These are phyloP conservation scores for Sclerurus mexicanus DNA, from an alignment of 2,113 vertebrate species.

Conservation along the genomic window DNA sequence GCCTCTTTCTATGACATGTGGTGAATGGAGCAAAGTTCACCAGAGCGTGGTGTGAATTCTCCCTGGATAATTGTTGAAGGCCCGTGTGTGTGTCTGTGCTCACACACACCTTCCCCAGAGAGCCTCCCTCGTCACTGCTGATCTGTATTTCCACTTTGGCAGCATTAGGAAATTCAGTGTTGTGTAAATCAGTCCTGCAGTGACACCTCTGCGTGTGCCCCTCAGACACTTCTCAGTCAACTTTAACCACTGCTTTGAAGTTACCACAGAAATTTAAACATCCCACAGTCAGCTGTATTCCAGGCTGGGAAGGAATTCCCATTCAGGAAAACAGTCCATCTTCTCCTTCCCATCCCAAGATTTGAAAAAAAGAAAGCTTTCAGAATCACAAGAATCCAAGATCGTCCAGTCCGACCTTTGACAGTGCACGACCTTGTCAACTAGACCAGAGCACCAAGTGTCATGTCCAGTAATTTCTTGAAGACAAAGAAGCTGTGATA, in stretches of 20 bases:
- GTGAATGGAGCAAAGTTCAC: conserved; percentile 12
- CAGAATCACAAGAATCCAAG: background rate
- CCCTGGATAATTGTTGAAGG: background rate
- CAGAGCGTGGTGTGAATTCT: background rate
- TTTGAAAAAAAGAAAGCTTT: background rate
- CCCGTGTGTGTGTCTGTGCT: background rate
- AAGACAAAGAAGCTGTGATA: background rate
- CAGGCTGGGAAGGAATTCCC: background rate
- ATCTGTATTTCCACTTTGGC: background rate
- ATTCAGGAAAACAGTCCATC: background rate
- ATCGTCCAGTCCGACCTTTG: background rate
- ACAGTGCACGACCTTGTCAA: too few relatives aligned
- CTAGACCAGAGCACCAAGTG: background rate
- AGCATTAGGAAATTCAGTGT: background rate
- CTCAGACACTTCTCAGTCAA: background rate
- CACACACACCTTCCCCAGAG: background rate
- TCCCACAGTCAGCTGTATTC: background rate
- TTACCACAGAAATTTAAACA: background rate
- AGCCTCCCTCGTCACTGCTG: background rate
- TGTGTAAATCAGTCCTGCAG: background rate
- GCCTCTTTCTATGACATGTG: background rate
- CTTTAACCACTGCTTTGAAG: background rate
- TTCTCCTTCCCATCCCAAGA: background rate
- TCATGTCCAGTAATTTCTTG: background rate
- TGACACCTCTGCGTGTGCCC: background rate